Conservation (phyloP, 2,888 invertebrate species). For the Falcaria lacertinaria region DNA sequence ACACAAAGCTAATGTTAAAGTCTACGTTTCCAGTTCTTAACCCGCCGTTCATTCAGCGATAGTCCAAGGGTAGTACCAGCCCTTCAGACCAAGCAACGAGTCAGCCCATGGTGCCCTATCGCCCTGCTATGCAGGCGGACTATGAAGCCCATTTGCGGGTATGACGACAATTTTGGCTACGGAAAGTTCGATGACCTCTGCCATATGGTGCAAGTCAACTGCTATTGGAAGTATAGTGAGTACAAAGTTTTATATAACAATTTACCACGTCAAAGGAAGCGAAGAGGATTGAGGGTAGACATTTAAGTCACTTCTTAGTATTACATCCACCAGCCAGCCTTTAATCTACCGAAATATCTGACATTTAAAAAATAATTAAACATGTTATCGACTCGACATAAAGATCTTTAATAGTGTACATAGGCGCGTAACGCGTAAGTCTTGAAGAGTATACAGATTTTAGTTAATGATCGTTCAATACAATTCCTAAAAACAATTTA, state of each 20-base stretch:
- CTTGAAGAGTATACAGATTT: too few relatives aligned
- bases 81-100: slow-evolving; percentile 12
- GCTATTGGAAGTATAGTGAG: slow-evolving; percentile 61
- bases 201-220: slow-evolving; percentile 58
- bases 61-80: slow-evolving; percentile 13
- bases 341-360: too few relatives aligned
- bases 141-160: slow-evolving; percentile 42
- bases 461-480: too few relatives aligned
- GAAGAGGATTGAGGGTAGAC: too few relatives aligned
- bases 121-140: slow-evolving; percentile 41
- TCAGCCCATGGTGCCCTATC: slow-evolving; percentile 48
- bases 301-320: too few relatives aligned
- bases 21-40: slow-evolving; percentile 34
- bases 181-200: slow-evolving; percentile 57
- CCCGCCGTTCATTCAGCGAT: slow-evolving; percentile 29
- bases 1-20: slow-evolving; percentile 7
- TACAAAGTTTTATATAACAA: slow-evolving; percentile 8
- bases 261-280: too few relatives aligned
- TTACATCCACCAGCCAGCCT: too few relatives aligned
- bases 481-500: too few relatives aligned
- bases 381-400: too few relatives aligned
- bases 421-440: too few relatives aligned
- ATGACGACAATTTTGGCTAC: slow-evolving; percentile 52
- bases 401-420: too few relatives aligned
- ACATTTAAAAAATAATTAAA: too few relatives aligned